Evolutionary conservation across 2,797 vertebrate species (phyloP).

Genomic region (Microcaecilia unicolor): DNA sequence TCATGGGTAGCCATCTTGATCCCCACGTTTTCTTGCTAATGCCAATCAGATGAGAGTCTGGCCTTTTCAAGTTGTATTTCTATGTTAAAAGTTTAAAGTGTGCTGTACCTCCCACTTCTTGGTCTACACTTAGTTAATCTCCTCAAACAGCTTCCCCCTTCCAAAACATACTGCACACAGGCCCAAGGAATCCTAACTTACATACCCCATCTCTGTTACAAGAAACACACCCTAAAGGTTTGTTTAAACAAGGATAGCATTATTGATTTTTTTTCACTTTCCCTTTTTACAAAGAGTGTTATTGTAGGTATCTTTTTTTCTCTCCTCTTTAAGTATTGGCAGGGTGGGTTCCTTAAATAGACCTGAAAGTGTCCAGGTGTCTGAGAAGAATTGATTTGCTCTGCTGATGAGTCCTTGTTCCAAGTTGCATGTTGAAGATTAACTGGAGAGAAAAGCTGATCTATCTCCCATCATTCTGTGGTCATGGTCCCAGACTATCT

Average conservation of each 20-base stretch:
- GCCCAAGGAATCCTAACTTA: not conserved
- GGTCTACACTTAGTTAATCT: too few species aligned
- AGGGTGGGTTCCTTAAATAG: constrained; percentile 14
- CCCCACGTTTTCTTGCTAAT: too few species aligned
- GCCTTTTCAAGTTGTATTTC: too few species aligned
- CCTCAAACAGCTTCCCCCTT: too few species aligned
- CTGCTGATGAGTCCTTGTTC: constrained; percentile 8
- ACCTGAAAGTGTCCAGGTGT: constrained; percentile 13
- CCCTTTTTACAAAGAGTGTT: not conserved
- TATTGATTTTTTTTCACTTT: not conserved
- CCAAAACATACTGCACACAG: too few species aligned
- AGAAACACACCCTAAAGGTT: not conserved
- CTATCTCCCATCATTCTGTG: not conserved
- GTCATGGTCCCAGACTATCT: not conserved
- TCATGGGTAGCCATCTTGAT: too few species aligned
- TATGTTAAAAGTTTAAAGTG: too few species aligned
- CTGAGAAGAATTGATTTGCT: constrained; percentile 1
- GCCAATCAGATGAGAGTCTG: too few species aligned
- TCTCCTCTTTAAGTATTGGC: constrained; percentile 4
- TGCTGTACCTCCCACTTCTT: too few species aligned
- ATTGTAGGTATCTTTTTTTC: not conserved
- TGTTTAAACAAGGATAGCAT: not conserved
- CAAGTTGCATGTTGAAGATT: not conserved
- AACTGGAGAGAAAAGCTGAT: not conserved
- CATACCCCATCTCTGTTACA: not conserved